Conservation (phyloP, 2,888 invertebrate species). For the Tenthredo scrophulariae region DNA sequence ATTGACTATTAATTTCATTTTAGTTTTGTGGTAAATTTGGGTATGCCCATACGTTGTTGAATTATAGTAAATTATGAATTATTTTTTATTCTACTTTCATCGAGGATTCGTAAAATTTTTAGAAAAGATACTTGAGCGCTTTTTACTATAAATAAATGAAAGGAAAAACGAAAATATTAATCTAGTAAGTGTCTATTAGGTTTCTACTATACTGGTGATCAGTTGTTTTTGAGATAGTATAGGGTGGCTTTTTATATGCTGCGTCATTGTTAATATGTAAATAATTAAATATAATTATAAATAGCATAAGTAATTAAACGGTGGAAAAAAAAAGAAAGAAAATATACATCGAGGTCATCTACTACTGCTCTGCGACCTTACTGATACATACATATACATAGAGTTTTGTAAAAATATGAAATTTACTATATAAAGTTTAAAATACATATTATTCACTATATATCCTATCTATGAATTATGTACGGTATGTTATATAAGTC, state of each 20-base stretch:
- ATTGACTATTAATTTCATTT: not conserved
- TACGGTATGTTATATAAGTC: constrained; percentile 48
- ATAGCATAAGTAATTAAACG: constrained; percentile 22
- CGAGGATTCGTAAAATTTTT: not conserved
- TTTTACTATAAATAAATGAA: not conserved
- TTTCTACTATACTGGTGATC: constrained; percentile 21
- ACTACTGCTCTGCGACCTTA: constrained; percentile 46
- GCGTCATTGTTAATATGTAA: constrained; percentile 51
- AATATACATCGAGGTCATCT: constrained; percentile 18
- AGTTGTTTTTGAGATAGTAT: constrained; percentile 13
- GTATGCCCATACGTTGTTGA: not conserved
- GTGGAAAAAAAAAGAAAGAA: constrained; percentile 1
- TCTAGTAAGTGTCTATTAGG: constrained; percentile 36
- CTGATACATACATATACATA: constrained; percentile 39
- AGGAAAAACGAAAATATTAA: not conserved
- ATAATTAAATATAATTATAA: constrained; percentile 30
- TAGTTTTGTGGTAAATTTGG: not conserved
- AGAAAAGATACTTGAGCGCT: not conserved
- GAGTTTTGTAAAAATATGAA: constrained; percentile 52
- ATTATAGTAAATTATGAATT: not conserved
- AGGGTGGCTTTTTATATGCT: constrained; percentile 27
- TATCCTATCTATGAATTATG: constrained; percentile 33
- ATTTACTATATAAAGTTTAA: constrained; percentile 48
- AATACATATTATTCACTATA: constrained; percentile 49
- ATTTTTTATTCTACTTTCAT: not conserved